phyloP scores from a whole-genome alignment of 2,797 vertebrate genomes.

The Capromys pilorides region DNA sequence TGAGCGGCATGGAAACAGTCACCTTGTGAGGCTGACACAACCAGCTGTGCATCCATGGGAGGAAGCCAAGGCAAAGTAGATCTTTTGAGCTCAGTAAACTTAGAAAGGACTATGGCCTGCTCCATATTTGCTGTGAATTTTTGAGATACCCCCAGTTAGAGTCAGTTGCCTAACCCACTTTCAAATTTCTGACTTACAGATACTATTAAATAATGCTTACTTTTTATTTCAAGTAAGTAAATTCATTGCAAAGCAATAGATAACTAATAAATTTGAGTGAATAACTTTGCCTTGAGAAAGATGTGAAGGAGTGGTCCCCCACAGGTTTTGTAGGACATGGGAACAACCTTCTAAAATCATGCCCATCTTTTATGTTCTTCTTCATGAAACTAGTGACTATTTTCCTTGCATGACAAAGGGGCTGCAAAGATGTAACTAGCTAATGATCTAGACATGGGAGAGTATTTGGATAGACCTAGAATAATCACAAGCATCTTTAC shows the following conservation, averaged over 20 bases:
- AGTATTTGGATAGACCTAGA: background rate
- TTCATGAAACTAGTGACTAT: background rate
- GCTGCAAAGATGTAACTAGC: background rate
- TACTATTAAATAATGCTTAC: background rate
- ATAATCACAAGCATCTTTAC: background rate
- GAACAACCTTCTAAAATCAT: background rate
- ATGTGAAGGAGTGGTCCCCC: background rate
- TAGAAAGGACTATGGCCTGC: background rate
- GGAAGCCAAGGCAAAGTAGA: background rate
- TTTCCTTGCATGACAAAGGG: background rate
- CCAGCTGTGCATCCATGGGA: rapidly evolving
- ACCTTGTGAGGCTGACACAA: background rate
- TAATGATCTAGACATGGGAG: background rate
- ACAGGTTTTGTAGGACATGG: background rate
- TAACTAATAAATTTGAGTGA: background rate
- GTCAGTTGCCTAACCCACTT: background rate
- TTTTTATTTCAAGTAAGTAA: background rate
- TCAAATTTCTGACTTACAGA: background rate
- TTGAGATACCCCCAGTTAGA: background rate
- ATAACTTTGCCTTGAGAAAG: background rate
- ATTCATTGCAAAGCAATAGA: background rate
- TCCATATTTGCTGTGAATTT: background rate
- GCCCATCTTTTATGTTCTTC: background rate
- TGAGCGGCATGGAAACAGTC: too few species aligned
- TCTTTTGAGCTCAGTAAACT: background rate